Evolutionary conservation across 2,113 vertebrate species (phyloP).

Genomic region (Cryptotis parvus): DNA sequence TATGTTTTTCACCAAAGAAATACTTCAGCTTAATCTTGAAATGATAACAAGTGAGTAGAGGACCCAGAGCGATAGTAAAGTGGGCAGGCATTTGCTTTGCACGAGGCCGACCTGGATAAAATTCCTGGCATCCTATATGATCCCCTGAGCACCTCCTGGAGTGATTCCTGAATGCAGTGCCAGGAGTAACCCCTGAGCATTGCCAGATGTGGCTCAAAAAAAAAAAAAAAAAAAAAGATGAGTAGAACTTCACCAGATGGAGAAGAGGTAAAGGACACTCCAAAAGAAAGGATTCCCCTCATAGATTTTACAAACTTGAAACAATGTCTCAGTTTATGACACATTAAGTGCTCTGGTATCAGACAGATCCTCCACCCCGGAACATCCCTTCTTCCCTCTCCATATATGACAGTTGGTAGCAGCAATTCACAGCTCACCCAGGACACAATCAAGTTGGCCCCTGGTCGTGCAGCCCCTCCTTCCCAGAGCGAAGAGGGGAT

Average conservation of each 20-base stretch:
- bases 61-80: neutral
- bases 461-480: neutral
- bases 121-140: no score
- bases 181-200: no score
- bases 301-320: neutral
- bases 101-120: no score
- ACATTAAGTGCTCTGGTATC: neutral
- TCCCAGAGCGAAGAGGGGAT: neutral
- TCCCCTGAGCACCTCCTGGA: no score
- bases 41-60: neutral
- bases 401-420: neutral
- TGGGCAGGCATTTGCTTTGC: no score
- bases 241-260: neutral
- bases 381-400: neutral
- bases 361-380: neutral
- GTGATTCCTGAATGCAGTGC: no score
- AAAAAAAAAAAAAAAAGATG: neutral
- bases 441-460: neutral
- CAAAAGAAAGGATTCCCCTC: neutral
- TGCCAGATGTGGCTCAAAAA: no score
- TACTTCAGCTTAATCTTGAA: neutral
- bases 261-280: neutral
- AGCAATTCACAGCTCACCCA: neutral
- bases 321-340: neutral
- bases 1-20: conserved; percentile 19